phyloP scores from a whole-genome alignment of 2,888 invertebrate genomes.

The Harpalus rufipes region DNA sequence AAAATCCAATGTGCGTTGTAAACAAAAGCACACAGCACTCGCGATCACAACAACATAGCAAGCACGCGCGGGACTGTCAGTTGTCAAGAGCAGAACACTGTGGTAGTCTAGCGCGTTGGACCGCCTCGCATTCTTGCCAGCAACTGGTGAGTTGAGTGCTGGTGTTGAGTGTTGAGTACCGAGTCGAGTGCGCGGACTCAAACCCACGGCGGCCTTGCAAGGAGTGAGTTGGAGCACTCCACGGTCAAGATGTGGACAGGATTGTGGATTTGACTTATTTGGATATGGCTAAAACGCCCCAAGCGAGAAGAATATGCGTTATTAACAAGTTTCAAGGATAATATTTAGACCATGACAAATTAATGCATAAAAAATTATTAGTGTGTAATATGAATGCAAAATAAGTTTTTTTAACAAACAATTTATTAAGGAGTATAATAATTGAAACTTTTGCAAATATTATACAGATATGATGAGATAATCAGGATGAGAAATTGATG shows the following conservation, averaged over 20 bases:
- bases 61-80: slow-evolving; percentile 19
- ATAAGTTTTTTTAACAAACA: not conserved
- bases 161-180: not conserved
- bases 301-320: not conserved
- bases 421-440: not conserved
- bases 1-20: not conserved
- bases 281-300: slow-evolving; percentile 3
- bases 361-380: not conserved
- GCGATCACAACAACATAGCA: slow-evolving; percentile 18
- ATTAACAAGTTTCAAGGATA: not conserved
- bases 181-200: slow-evolving; percentile 1
- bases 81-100: not conserved
- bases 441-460: too few species aligned
- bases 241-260: slow-evolving; percentile 26
- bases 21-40: slow-evolving; percentile 21
- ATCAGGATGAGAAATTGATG: too few species aligned
- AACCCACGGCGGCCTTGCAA: slow-evolving; percentile 40
- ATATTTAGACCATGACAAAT: not conserved
- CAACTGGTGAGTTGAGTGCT: slow-evolving; percentile 32
- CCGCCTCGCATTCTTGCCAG: slow-evolving; percentile 34
- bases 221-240: slow-evolving; percentile 19
- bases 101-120: slow-evolving; percentile 1
- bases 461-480: too few species aligned
- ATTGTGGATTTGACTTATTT: slow-evolving; percentile 36
- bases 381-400: not conserved